Conservation (phyloP, 2,113 vertebrate genomes). For the Mungos mungo region DNA sequence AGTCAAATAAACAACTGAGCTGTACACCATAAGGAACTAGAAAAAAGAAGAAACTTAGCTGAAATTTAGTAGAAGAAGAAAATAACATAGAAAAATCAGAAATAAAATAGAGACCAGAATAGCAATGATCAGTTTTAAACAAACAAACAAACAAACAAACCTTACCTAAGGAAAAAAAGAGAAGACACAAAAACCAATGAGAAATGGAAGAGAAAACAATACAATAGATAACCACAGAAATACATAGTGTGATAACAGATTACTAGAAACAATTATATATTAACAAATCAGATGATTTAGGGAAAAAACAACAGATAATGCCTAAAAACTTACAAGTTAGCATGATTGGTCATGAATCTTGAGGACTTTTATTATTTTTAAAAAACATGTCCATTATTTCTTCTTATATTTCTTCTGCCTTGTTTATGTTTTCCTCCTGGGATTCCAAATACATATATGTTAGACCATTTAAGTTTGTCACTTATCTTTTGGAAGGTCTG, state of each 20-base stretch:
- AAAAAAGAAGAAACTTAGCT: background rate
- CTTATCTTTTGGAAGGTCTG: background rate
- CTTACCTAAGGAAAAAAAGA: background rate
- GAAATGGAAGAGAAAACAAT: background rate
- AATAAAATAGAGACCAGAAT: background rate
- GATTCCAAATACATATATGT: background rate
- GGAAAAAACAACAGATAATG: background rate
- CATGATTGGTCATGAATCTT: background rate
- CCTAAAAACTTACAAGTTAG: background rate
- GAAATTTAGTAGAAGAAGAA: background rate
- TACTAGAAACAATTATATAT: background rate
- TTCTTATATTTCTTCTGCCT: background rate
- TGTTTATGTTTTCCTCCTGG: background rate
- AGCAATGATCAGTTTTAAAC: background rate
- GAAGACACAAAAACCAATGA: background rate
- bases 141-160: background rate
- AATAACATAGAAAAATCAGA: background rate
- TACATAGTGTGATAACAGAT: background rate
- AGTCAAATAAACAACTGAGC: background rate
- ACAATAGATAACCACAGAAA: background rate
- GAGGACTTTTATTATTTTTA: background rate
- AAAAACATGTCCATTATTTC: background rate
- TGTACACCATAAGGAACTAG: background rate
- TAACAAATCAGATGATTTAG: background rate
- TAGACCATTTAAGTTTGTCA: background rate